Evolutionary conservation across 2,888 invertebrate species (phyloP), one percentile per base, ranked within the genome.

Genomic region (Drosophila nigricruria): DNA sequence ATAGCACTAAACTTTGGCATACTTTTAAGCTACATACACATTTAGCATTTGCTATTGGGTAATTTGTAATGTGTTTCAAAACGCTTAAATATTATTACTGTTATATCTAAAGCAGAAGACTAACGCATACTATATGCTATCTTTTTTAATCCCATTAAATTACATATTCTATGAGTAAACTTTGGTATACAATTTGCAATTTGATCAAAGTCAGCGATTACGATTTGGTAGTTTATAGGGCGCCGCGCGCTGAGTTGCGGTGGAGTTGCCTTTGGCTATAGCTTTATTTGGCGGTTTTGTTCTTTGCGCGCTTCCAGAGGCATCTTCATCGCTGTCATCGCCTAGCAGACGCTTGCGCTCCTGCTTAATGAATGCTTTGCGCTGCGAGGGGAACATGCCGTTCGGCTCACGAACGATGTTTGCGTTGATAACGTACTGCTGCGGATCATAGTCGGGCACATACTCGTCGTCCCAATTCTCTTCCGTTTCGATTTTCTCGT

Each of bases 381-480:
- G 86, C 45, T 82, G 79, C 0, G 92, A 68, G 0, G 80, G 89
- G 8, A 83, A 80, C 10, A 81, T 34, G 1, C 92, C 91, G n/a
- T 77, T 68, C 1, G 90, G 84, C 34, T 79, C 73, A 0, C 91
- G 83, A 1, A 92, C 72, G 6, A 92, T 72, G 9, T 85, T 88
- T 0, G 89, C 89, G 3, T 36, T 65, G 4, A 81, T 73, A 4
- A 77, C 79, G 47, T 91, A 83, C n/a, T 70, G 64, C 40, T 79
- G 69, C 0, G 92, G 92, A 70, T 92, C 70, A 25, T 92, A 92
- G 30, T 91, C 91, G 12, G 81, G 74, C 0, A 70, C 88, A 45
- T 54, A 42, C 3, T 67, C 81, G 32, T 86, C 62, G 30, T 84
- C 84, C 84, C 84, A 84, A 50, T 84, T 86, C 12, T 84, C 84